Conservation (phyloP, 2,113 vertebrate genomes). For the Talpa occidentalis region DNA sequence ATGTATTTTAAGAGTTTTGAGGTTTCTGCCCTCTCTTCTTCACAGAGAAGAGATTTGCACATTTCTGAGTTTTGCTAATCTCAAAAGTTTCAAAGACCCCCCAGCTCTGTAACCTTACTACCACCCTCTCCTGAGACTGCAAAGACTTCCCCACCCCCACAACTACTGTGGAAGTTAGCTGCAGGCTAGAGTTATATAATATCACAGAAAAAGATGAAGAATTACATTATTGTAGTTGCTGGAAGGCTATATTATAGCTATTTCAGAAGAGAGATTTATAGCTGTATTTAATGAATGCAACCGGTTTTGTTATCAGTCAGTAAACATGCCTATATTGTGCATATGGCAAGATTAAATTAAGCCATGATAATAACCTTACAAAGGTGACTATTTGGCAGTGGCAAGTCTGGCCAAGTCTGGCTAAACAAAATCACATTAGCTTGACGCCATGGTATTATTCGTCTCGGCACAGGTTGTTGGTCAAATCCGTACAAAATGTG, state of each 20-base stretch:
- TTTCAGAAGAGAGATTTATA: constrained; percentile 84
- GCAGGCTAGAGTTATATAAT: constrained; percentile 73
- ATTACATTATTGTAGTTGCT: constrained; percentile 82
- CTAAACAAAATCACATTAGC: constrained; percentile 44
- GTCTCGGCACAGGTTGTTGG: constrained; percentile 40
- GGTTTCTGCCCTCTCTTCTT: not conserved
- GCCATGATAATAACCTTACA: constrained; percentile 57
- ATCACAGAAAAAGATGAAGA: constrained; percentile 83
- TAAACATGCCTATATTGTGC: constrained; percentile 63
- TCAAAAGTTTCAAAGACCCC: not conserved
- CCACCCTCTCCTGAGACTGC: not conserved
- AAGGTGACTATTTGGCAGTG: constrained; percentile 72
- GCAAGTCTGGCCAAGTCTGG: constrained; percentile 62
- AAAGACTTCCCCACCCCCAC: not conserved
- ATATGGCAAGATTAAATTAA: constrained; percentile 74
- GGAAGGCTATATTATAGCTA: constrained; percentile 77
- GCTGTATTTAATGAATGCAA: constrained; percentile 81
- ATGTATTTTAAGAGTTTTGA: not conserved
- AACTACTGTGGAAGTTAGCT: constrained; percentile 66
- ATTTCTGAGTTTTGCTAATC: not conserved
- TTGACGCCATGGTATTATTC: constrained; percentile 55
- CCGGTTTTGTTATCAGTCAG: constrained; percentile 81
- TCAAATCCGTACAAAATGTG: constrained; percentile 46
- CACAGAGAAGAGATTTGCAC: not conserved
- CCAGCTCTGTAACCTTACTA: not conserved